Conservation (phyloP, 1,140 invertebrate species). For the Pogonus chalceus region DNA sequence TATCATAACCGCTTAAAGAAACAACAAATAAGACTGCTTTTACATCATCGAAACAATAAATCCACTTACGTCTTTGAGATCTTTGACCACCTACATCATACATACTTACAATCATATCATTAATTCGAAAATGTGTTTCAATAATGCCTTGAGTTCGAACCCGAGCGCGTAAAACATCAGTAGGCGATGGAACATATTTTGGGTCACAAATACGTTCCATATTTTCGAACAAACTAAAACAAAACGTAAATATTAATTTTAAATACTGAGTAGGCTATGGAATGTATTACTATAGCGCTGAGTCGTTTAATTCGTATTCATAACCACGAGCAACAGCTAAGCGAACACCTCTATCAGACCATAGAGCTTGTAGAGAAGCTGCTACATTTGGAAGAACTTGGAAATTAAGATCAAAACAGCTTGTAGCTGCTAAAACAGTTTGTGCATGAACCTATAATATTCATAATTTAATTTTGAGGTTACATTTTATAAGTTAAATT, state of each 20-base stretch:
- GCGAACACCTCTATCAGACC: slow-evolving; percentile 49
- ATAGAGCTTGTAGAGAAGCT: slow-evolving; percentile 41
- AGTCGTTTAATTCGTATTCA: slow-evolving; percentile 70
- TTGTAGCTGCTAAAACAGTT: slow-evolving; percentile 35
- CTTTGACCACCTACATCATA: slow-evolving; percentile 60
- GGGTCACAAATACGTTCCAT: slow-evolving; percentile 53
- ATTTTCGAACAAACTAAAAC: slow-evolving; percentile 54
- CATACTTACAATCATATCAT: slow-evolving; percentile 51
- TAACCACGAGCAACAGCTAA: slow-evolving; percentile 52
- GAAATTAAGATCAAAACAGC: slow-evolving; percentile 43
- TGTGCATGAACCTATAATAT: slow-evolving; percentile 37
- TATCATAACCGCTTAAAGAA: slow-evolving; percentile 55
- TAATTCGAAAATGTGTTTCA: slow-evolving; percentile 64
- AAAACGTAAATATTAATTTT: slow-evolving; percentile 1
- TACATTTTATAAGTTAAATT: neutral
- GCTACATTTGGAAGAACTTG: slow-evolving; percentile 37
- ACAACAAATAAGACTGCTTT: slow-evolving; percentile 54
- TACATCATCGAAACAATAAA: slow-evolving; percentile 61
- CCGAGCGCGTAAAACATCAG: slow-evolving; percentile 59
- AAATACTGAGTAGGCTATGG: neutral
- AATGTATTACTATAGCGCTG: slow-evolving; percentile 52
- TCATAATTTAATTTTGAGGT: too few relatives aligned
- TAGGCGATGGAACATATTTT: slow-evolving; percentile 59
- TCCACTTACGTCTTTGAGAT: slow-evolving; percentile 67
- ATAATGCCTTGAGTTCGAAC: slow-evolving; percentile 68